Evolutionary conservation across 2,113 vertebrate species (phyloP).

Genomic region (Spheniscus mendiculus): DNA sequence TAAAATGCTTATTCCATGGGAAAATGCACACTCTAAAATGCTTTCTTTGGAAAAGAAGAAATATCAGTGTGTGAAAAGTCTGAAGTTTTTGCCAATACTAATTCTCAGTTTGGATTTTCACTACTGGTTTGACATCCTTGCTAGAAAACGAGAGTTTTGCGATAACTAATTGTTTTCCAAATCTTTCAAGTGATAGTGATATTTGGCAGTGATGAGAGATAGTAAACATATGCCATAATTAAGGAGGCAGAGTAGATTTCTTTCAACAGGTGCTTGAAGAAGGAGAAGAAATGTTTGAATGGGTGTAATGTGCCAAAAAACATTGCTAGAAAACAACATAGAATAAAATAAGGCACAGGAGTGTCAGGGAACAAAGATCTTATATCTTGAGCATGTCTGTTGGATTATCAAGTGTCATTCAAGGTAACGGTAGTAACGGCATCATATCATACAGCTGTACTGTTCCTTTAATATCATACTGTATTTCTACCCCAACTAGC

Average conservation of each 20-base stretch:
- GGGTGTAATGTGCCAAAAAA: background rate
- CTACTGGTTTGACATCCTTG: background rate
- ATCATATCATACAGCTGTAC: background rate
- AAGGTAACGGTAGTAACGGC: background rate
- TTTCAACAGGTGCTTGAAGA: background rate
- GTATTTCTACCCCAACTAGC: background rate
- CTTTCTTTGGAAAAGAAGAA: background rate
- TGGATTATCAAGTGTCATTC: background rate
- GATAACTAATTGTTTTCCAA: background rate
- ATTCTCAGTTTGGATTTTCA: background rate
- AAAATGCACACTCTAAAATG: background rate
- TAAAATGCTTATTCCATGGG: background rate
- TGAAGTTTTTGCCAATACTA: background rate
- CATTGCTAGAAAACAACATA: background rate
- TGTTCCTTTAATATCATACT: rapidly evolving
- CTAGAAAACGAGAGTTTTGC: background rate
- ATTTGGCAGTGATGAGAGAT: background rate
- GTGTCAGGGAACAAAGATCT: background rate
- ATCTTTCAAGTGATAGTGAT: background rate
- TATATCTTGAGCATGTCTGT: background rate
- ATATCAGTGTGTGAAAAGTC: background rate
- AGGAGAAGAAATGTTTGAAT: background rate
- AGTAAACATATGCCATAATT: background rate
- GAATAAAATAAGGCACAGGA: background rate
- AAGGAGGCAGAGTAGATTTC: background rate